Percentiles rank a stretch among this genome's conserved stretches.
Conservation (phyloP, 1,140 invertebrate species). For the Diuraphis noxia region DNA sequence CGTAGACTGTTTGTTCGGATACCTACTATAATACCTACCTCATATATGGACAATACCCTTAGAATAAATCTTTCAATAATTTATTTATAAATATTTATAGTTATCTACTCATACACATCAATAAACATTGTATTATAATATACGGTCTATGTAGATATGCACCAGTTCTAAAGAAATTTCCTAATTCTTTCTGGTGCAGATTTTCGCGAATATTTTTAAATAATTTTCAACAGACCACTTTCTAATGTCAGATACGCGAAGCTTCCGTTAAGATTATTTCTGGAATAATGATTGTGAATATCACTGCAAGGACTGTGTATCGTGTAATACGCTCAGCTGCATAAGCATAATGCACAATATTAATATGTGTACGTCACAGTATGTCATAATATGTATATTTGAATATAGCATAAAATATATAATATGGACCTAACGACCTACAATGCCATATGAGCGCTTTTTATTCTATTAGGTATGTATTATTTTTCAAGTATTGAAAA, state of each 20-base stretch:
- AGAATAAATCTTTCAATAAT: neutral
- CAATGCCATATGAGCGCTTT: neutral
- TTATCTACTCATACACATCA: too few species aligned
- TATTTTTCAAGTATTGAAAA: slow-evolving; percentile 5
- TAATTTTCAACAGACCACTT: neutral
- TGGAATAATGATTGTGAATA: neutral
- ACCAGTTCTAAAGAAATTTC: too few species aligned
- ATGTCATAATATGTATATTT: neutral
- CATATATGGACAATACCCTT: neutral
- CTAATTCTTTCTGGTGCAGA: neutral
- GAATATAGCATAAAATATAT: neutral
- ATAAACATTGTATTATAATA: too few species aligned
- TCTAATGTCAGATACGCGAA: neutral
- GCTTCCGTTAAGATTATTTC: neutral
- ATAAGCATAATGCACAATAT: neutral
- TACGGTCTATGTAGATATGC: too few species aligned
- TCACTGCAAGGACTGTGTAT: neutral
- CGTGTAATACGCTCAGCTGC: neutral
- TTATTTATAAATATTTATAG: too few species aligned
- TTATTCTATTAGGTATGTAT: neutral
- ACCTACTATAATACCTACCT: neutral
- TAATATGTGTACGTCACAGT: neutral
- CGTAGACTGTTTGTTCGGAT: neutral
- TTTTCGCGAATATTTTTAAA: neutral
- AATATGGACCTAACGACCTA: neutral